Evolutionary conservation across 2,113 vertebrate species (phyloP).

Genomic region (Apodemus speciosus): DNA sequence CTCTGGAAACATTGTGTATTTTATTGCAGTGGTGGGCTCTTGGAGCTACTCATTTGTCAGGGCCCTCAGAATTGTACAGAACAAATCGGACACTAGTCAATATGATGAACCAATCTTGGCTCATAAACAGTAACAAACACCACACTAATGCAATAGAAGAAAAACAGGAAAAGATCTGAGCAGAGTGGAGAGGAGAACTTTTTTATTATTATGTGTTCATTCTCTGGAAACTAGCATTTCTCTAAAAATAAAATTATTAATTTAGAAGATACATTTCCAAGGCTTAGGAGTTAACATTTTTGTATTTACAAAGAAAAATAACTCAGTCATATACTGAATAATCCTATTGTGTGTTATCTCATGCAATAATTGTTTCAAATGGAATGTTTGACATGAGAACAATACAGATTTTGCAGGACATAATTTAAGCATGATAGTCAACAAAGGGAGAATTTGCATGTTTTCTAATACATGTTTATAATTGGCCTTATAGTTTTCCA

Average conservation of each 20-base stretch:
- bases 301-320: not conserved
- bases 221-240: slow-evolving; percentile 14
- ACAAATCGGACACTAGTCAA: not conserved
- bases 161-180: not conserved
- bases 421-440: slow-evolving; percentile 5
- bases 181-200: not conserved
- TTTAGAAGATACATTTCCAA: slow-evolving; percentile 1
- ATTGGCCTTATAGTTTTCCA: not conserved
- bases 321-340: not conserved
- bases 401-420: not conserved
- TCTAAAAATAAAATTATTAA: not conserved
- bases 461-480: slow-evolving; percentile 3
- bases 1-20: not conserved
- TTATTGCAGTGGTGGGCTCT: not conserved
- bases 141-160: not conserved
- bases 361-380: not conserved
- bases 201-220: not conserved
- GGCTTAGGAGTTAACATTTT: not conserved
- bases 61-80: not conserved
- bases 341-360: not conserved
- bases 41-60: not conserved
- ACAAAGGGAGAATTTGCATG: not conserved
- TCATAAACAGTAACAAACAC: not conserved
- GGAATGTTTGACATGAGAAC: not conserved
- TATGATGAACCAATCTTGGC: not conserved